These are phyloP conservation scores for Bubo scandiacus DNA, from an alignment of 2,113 vertebrate genomes.

Conservation along the genomic window DNA sequence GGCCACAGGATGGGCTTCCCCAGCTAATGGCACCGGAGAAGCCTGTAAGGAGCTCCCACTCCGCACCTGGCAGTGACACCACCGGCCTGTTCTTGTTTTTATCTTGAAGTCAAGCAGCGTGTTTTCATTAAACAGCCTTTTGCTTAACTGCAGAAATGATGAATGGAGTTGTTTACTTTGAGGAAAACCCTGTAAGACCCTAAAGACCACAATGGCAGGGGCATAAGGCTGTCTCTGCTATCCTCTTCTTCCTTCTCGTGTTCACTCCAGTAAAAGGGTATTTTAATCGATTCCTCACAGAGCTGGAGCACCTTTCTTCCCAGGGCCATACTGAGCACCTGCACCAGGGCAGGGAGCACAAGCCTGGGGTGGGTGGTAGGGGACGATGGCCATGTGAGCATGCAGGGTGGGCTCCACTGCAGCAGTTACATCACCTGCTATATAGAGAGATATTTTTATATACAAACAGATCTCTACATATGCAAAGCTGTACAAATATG, in stretches of 20 bases:
- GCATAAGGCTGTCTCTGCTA: background rate
- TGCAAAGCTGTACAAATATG: background rate
- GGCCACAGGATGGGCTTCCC: too few species aligned
- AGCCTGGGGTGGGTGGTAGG: fast-evolving
- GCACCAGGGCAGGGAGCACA: background rate
- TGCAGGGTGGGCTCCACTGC: background rate
- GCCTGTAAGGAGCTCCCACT: too few species aligned
- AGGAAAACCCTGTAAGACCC: background rate
- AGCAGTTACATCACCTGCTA: background rate
- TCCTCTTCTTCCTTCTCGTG: background rate
- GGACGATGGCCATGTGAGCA: fast-evolving
- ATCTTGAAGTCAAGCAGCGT: too few species aligned
- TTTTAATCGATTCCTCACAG: background rate
- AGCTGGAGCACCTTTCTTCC: background rate
- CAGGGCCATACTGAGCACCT: background rate
- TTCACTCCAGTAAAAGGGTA: background rate
- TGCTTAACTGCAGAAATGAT: too few species aligned
- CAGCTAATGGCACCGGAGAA: too few species aligned
- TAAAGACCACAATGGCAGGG: background rate
- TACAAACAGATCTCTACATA: background rate
- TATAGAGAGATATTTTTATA: background rate
- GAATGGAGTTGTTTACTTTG: too few species aligned
- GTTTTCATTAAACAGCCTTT: too few species aligned
- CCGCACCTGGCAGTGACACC: too few species aligned
- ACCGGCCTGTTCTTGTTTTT: too few species aligned